Evolutionary conservation across 2,888 invertebrate genomes (phyloP).

Genomic region (Bembecia ichneumoniformis): DNA sequence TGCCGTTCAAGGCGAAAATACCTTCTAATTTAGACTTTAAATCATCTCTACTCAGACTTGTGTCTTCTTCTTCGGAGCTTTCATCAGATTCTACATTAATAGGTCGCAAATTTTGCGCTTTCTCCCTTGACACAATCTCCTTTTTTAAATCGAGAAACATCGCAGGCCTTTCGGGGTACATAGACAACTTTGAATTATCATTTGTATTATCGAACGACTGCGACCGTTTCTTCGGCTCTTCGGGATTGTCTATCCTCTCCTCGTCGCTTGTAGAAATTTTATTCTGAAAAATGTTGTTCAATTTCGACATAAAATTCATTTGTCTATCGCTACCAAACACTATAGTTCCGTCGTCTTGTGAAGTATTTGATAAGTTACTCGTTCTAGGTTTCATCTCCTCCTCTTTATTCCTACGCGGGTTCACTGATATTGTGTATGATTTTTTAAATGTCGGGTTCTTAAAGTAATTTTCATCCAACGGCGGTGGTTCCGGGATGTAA

Average conservation of each 20-base stretch:
- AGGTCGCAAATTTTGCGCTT: constrained; percentile 34
- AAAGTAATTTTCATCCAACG: constrained; percentile 39
- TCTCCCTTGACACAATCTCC: constrained; percentile 39
- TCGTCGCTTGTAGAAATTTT: constrained; percentile 22
- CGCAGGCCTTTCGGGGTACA: constrained; percentile 28
- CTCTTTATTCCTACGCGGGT: constrained; percentile 18
- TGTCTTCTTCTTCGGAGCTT: constrained; percentile 23
- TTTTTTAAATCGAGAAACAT: constrained; percentile 49
- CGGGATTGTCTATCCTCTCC: constrained; percentile 22
- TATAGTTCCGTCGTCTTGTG: constrained; percentile 36
- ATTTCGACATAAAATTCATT: constrained; percentile 54
- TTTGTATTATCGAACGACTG: constrained; percentile 47
- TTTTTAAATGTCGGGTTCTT: constrained; percentile 27
- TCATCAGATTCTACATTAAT: constrained; percentile 18
- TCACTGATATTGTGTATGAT: constrained; percentile 30
- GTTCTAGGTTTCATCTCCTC: constrained; percentile 28
- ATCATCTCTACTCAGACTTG: constrained; percentile 43
- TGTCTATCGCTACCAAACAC: constrained; percentile 48
- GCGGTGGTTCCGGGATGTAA: constrained; percentile 54
- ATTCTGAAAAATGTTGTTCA: constrained; percentile 51
- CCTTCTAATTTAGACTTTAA: constrained; percentile 56
- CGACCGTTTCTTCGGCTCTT: constrained; percentile 41
- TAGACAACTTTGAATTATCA: constrained; percentile 28
- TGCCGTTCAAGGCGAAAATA: constrained; percentile 51
- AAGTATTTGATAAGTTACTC: constrained; percentile 36